Percentiles rank a stretch among this genome's conserved stretches.
phyloP scores from a whole-genome alignment of 2,888 invertebrate species.

The Drosophila anomalata region DNA sequence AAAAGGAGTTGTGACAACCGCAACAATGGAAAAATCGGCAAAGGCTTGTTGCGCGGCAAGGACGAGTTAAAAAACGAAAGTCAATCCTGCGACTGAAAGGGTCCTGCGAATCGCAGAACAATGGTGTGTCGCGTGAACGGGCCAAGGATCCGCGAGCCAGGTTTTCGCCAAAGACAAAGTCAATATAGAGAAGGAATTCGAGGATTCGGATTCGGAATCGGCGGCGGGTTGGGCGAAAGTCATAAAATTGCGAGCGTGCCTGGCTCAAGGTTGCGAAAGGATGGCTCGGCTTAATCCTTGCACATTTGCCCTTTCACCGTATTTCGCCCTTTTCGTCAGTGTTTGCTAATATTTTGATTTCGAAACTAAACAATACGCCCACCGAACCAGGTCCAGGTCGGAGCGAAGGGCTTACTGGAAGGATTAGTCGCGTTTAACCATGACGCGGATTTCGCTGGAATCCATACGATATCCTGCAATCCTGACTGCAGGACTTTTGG shows the following conservation, averaged over 20 bases:
- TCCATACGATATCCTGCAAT: constrained; percentile 1
- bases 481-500: not conserved
- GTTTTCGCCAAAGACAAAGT: constrained; percentile 28
- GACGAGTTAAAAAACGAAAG: constrained; percentile 69
- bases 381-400: constrained; percentile 40
- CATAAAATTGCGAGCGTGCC: constrained; percentile 66
- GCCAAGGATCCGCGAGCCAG: constrained; percentile 62
- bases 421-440: constrained; percentile 77
- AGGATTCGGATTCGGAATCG: not conserved
- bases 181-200: constrained; percentile 1
- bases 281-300: constrained; percentile 66
- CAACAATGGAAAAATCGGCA: constrained; percentile 61
- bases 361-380: constrained; percentile 80
- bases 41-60: constrained; percentile 54
- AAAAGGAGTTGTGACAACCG: constrained; percentile 69
- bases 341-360: constrained; percentile 82
- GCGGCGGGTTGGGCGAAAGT: constrained; percentile 21
- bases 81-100: constrained; percentile 41
- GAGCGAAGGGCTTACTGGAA: constrained; percentile 56
- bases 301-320: constrained; percentile 46
- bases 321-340: constrained; percentile 55
- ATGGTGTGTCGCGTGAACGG: constrained; percentile 32
- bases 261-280: constrained; percentile 66
- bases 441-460: constrained; percentile 61
- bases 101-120: constrained; percentile 7